Evolutionary conservation across 2,888 invertebrate genomes (phyloP).

Genomic region (Agrotis exclamationis): DNA sequence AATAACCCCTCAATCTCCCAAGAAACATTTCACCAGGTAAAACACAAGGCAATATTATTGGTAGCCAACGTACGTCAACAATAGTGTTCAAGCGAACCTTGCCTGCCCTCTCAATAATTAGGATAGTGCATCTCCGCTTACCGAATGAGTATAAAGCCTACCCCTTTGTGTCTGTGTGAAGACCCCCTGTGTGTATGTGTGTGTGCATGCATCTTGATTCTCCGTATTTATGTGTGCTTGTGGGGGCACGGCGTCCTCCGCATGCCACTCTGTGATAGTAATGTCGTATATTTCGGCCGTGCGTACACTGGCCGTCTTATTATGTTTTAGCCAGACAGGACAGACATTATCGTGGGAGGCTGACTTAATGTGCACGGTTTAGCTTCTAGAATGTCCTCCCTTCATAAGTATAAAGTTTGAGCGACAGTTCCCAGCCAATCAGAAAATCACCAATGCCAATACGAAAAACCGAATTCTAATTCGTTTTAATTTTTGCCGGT

Average conservation of each 20-base stretch:
- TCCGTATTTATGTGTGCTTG: conserved; percentile 77
- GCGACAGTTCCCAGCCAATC: conserved; percentile 13
- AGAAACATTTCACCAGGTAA: conserved; percentile 30
- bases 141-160: conserved; percentile 89
- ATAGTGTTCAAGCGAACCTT: conserved; percentile 73
- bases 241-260: conserved; percentile 79
- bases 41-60: conserved; percentile 69
- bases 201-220: conserved; percentile 82
- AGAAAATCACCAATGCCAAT: conserved; percentile 21
- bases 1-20: not conserved
- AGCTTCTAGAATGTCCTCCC: not conserved
- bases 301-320: conserved; percentile 81
- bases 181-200: conserved; percentile 72
- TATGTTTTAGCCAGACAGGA: conserved; percentile 69
- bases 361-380: conserved; percentile 1
- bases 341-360: conserved; percentile 21
- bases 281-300: conserved; percentile 85
- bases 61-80: conserved; percentile 70
- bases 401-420: conserved; percentile 3
- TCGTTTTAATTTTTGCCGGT: conserved; percentile 72
- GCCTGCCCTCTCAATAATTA: conserved; percentile 87
- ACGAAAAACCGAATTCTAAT: conserved; percentile 63
- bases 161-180: conserved; percentile 80
- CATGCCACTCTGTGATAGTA: conserved; percentile 83
- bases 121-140: conserved; percentile 93